These are phyloP conservation scores for Indicator indicator DNA, from an alignment of 2,113 vertebrate genomes.

Conservation along the genomic window DNA sequence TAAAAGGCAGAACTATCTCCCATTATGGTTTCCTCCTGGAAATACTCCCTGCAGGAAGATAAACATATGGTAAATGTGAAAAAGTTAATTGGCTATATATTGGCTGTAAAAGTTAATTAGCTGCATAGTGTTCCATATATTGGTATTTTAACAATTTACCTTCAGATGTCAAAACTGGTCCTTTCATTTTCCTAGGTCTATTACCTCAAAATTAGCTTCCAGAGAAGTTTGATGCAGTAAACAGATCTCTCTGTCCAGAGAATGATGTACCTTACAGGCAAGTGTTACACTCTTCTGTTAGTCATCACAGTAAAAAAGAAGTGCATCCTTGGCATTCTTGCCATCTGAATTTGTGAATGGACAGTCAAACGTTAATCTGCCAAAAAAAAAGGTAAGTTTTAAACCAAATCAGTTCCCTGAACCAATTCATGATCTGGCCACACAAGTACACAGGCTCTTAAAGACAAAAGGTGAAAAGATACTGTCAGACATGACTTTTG, in stretches of 20 bases:
- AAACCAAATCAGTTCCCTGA: neutral
- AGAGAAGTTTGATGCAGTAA: neutral
- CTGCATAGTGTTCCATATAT: constrained; percentile 54
- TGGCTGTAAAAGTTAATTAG: constrained; percentile 72
- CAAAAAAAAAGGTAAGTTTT: neutral
- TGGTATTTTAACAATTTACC: constrained; percentile 68
- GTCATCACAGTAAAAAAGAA: neutral
- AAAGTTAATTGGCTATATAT: constrained; percentile 73
- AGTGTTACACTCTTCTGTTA: neutral
- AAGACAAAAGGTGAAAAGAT: neutral
- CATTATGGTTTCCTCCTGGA: constrained; percentile 63
- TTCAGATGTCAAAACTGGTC: constrained; percentile 57
- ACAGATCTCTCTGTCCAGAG: constrained; percentile 3
- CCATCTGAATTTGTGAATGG: neutral
- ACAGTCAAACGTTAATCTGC: neutral
- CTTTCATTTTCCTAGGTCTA: constrained; percentile 38
- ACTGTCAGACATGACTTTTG: neutral
- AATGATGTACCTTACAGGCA: neutral
- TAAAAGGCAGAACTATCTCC: constrained; percentile 56
- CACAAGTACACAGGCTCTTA: neutral
- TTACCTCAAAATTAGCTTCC: constrained; percentile 45
- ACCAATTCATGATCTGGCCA: neutral
- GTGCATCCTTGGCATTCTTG: neutral
- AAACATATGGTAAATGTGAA: constrained; percentile 73
- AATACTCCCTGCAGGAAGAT: constrained; percentile 64